Conservation (phyloP, 1,140 invertebrate species). For the Copidosoma floridanum region DNA sequence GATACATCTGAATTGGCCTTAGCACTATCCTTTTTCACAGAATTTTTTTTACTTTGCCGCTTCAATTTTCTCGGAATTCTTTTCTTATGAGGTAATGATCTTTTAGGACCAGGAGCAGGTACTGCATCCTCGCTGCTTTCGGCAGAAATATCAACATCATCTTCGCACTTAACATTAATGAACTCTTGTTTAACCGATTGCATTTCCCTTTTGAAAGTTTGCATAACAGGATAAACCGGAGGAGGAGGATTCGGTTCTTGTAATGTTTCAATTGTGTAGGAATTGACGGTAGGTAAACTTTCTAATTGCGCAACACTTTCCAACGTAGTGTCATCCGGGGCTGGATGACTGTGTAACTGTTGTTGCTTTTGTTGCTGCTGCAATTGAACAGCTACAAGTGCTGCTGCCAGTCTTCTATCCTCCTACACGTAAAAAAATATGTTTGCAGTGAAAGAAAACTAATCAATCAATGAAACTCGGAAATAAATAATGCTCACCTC, state of each 20-base stretch:
- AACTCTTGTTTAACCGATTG: conserved; percentile 51
- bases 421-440: conserved; percentile 44
- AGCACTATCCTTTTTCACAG: conserved; percentile 37
- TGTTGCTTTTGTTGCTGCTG: conserved; percentile 57
- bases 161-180: conserved; percentile 51
- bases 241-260: conserved; percentile 40
- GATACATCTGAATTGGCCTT: conserved; percentile 27
- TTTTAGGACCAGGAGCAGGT: conserved; percentile 48
- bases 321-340: conserved; percentile 42
- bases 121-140: conserved; percentile 49
- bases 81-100: conserved; percentile 60
- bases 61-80: conserved; percentile 60
- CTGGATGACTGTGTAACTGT: conserved; percentile 41
- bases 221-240: conserved; percentile 40
- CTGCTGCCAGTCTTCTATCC: conserved; percentile 57
- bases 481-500: conserved; percentile 38
- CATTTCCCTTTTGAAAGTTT: conserved; percentile 43
- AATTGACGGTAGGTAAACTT: conserved; percentile 44
- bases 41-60: conserved; percentile 45
- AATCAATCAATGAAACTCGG: neutral
- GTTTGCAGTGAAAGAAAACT: too few species aligned
- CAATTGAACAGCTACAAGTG: conserved; percentile 57
- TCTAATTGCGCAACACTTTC: conserved; percentile 48
- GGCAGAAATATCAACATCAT: conserved; percentile 46
- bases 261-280: conserved; percentile 50